Base-by-base conservation (phyloP, 2,797 vertebrate species). In the Periophthalmus magnuspinnatus region DNA sequence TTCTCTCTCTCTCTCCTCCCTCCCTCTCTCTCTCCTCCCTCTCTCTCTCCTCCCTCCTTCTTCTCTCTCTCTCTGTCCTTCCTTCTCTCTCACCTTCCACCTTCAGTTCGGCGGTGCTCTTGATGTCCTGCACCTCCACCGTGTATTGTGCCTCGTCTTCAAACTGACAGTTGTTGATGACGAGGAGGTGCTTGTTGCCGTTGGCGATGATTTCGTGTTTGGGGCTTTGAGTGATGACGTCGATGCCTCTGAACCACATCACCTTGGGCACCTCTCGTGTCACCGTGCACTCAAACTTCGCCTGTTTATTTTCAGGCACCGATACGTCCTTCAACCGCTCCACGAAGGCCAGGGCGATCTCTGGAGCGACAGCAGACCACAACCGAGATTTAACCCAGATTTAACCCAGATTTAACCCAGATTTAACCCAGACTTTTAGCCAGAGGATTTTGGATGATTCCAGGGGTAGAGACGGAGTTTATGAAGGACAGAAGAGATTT, bases 81-180 rank as follows among this genome's bases (percentile, higher is more conserved):
- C 38, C 13, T 21, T 16, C n/a, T 8, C 21, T 14, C 62, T 94
- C 92, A 96, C 98, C 98, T 95, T 97, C 96, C 69, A 99, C 97
- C 72, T 84, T 90, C 47, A 99, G 91, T 80, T 90, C 95, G 78
- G 96, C 96, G 3, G 94, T 94, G 5, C 94, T 95, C 68, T 90
- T 96, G 77, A 95, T 95, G 71, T 92, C 96, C 70, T 96, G 89
- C 57, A 95, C 96, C 77, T 97, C 95, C 65, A 97, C 91, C 5
- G 95, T 94, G 76, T 97, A 99, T 85, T 97, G 91, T 54, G 94
- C 95, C 91, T 99, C 98, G 60, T 99, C 98, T 14, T 97, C 95
- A 94, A 99, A 99, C 78, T 94, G 94, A 91, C 96, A 97, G 84
- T 94, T 93, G 90, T 98, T 99, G 89, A 99, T 96, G 77, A 99